Conservation (phyloP, 2,113 vertebrate genomes). For the Pluvianellus socialis region DNA sequence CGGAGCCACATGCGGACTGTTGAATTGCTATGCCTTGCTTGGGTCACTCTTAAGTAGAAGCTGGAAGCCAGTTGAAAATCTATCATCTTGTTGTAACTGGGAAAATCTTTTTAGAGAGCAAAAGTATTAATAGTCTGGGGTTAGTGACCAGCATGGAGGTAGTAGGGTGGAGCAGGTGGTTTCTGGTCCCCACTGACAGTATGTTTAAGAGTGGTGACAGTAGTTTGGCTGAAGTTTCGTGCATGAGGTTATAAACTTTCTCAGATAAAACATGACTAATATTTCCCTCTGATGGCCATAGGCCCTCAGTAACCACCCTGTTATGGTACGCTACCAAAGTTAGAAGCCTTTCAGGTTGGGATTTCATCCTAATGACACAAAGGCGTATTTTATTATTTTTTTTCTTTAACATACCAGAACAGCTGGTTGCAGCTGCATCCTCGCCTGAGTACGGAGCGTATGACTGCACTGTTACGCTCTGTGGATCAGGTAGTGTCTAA, state of each 20-base stretch:
- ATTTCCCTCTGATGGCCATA: background rate
- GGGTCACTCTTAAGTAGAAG: background rate
- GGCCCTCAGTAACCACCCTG: background rate
- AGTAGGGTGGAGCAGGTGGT: background rate
- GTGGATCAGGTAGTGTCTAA: background rate
- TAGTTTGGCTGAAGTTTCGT: background rate
- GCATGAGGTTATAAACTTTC: background rate
- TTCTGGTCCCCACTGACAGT: background rate
- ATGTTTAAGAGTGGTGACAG: background rate
- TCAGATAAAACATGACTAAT: background rate
- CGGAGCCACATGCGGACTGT: background rate
- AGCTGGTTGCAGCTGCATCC: background rate
- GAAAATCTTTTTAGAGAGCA: background rate
- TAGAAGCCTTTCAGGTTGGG: background rate
- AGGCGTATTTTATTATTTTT: background rate
- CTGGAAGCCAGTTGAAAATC: background rate
- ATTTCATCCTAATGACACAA: background rate
- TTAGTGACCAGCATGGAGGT: background rate
- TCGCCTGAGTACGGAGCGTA: background rate
- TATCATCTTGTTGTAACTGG: background rate
- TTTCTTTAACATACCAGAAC: background rate
- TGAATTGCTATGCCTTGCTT: background rate
- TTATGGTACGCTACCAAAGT: slow-evolving; percentile 28
- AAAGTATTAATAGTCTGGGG: background rate
- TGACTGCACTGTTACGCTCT: background rate